phyloP scores from a whole-genome alignment of 2,797 vertebrate genomes.

The Carcharodon carcharias region DNA sequence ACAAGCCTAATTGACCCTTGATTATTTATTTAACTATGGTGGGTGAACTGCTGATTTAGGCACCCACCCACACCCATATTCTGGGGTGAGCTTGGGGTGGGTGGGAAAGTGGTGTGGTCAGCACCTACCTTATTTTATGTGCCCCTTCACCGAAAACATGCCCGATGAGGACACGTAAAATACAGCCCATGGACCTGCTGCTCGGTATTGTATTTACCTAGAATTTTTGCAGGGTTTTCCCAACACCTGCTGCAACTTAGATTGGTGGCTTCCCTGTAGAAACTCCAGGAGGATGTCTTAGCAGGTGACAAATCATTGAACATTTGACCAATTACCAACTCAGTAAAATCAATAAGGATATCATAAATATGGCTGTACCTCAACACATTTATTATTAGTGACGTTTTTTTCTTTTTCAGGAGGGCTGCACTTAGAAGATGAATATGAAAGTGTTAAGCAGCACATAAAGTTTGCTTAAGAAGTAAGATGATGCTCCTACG shows the following conservation, averaged over 20 bases:
- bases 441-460: constrained; percentile 45
- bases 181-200: too few relatives aligned
- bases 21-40: too few relatives aligned
- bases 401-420: constrained; percentile 36
- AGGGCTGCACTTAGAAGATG: constrained; percentile 45
- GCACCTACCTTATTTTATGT: too few relatives aligned
- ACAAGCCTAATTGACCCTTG: too few relatives aligned
- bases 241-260: background rate
- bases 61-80: too few relatives aligned
- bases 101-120: too few relatives aligned
- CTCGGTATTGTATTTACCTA: background rate
- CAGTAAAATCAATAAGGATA: background rate
- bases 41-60: too few relatives aligned
- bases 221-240: background rate
- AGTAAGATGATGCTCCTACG: constrained; percentile 57
- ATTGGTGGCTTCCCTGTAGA: background rate
- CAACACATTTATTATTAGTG: constrained; percentile 44
- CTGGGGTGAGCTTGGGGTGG: too few relatives aligned
- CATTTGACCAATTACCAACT: background rate
- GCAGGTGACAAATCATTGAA: background rate
- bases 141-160: too few relatives aligned
- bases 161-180: too few relatives aligned
- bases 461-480: constrained; percentile 53
- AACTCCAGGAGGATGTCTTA: background rate
- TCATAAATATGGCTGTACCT: background rate